Base-by-base conservation (phyloP, 2,113 vertebrate genomes). In the Megatriorchis doriae region DNA sequence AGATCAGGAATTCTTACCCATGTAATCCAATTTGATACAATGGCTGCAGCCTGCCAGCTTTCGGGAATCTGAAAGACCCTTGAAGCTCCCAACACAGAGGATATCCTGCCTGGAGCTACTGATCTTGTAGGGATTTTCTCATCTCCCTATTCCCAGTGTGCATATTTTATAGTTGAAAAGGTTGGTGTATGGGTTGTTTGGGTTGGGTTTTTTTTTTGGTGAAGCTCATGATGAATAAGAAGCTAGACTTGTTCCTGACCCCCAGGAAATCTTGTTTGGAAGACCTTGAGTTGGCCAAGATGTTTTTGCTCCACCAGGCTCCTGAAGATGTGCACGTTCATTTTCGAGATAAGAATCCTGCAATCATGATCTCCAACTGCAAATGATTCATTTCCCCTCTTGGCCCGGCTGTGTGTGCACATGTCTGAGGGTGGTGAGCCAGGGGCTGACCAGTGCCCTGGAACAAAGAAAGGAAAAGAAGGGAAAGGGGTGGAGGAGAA, bases 1-100 rank as follows among this genome's bases (percentile, higher is more conserved):
- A 80, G 40, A 89, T 79, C 89, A 77, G 91, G 61, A 71, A 90
- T 90, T 32, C 87, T 90, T 80, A 90, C 59, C 45, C 73, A 13
- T 95, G 61, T 96, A 97, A 97, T 95, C 95, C 91, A 85, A 90
- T 91, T 93, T 91, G 91, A 50, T 93, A 88, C 59, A 91, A 94
- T 58, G 66, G 73, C 91, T 91, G 43, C 58, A 73, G 74, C 59
- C 59, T 84, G 75, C 42, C 79, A 93, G 75, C 62, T 72, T 77
- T 86, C 0, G 3, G 87, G 74, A 94, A 58, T 55, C 58, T 73
- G 62, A 82, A 82, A 93, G 78, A 87, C 73, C 86, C 88, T 73
- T 89, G 56, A 72, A 94, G 43, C 42, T 89, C 70, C 66, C 71
- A 45, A 25, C 62, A 70, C 31, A 73, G 93, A 81, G 87, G 58